phyloP scores from a whole-genome alignment of 2,797 vertebrate species.

The Morelia viridis region DNA sequence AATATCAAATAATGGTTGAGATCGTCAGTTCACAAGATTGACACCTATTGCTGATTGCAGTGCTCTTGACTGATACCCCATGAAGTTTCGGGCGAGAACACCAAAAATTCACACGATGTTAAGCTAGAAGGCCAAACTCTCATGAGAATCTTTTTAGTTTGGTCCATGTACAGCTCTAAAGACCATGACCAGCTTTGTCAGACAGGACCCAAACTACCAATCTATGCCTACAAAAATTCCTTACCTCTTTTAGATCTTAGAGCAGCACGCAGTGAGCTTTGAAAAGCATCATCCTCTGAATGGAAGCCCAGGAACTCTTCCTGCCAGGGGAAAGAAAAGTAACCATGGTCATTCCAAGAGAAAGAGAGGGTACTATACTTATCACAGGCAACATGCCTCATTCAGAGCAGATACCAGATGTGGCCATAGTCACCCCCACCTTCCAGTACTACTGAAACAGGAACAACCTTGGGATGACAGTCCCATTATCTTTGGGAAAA shows the following conservation, averaged over 20 bases:
- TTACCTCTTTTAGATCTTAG: slow-evolving; percentile 75
- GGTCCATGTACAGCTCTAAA: not conserved
- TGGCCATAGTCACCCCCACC: not conserved
- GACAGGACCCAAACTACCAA: not conserved
- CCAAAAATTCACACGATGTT: not conserved
- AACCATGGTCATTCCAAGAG: not conserved
- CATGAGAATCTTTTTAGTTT: not conserved
- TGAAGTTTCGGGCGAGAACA: not conserved
- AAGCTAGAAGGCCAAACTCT: not conserved
- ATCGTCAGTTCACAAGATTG: not conserved
- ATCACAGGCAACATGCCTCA: not conserved
- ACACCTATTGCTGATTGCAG: not conserved
- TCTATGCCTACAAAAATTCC: not conserved
- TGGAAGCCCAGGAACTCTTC: slow-evolving; percentile 88
- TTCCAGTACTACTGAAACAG: too few species aligned
- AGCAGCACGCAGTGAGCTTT: slow-evolving; percentile 72
- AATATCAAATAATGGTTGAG: not conserved
- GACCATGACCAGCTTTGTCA: not conserved
- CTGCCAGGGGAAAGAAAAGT: slow-evolving; percentile 71
- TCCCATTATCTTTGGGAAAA: not conserved
- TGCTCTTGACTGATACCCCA: not conserved
- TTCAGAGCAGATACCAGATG: not conserved
- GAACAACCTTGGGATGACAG: not conserved
- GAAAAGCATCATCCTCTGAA: slow-evolving; percentile 76
- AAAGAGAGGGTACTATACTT: slow-evolving; percentile 12